Percentiles rank a stretch among this genome's conserved stretches.
phyloP scores from a whole-genome alignment of 2,888 invertebrate genomes.

The Selenia dentaria region DNA sequence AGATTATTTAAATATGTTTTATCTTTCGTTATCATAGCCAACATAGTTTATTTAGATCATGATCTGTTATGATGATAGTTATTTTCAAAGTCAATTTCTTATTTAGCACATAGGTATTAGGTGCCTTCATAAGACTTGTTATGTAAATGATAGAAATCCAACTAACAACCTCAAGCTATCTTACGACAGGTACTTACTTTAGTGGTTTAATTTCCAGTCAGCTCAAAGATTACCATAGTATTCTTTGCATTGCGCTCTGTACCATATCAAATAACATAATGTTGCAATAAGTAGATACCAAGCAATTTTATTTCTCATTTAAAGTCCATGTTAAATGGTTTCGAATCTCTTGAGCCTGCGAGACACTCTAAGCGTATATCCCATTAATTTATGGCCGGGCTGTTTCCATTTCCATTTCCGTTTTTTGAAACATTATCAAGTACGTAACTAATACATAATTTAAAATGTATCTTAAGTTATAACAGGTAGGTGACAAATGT shows the following conservation, averaged over 20 bases:
- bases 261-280: constrained; percentile 40
- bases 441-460: constrained; percentile 24
- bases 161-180: constrained; percentile 6
- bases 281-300: constrained; percentile 36
- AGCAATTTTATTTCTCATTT: constrained; percentile 49
- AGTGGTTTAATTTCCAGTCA: constrained; percentile 71
- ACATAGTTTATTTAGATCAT: no score
- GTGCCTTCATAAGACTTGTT: constrained; percentile 14
- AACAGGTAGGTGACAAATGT: constrained; percentile 1
- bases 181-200: constrained; percentile 66
- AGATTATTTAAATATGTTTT: no score
- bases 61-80: no score
- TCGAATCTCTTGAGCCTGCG: constrained; percentile 32
- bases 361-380: constrained; percentile 33
- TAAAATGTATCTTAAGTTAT: constrained; percentile 17
- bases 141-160: constrained; percentile 16
- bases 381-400: constrained; percentile 28
- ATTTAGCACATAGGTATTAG: no score
- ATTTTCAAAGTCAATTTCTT: no score
- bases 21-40: no score
- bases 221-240: constrained; percentile 55
- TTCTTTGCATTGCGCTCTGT: constrained; percentile 46
- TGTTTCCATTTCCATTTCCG: constrained; percentile 9
- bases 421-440: constrained; percentile 33
- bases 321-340: constrained; percentile 40